Evolutionary conservation across 2,113 vertebrate species (phyloP).

Genomic region (Ctenomys sociabilis): DNA sequence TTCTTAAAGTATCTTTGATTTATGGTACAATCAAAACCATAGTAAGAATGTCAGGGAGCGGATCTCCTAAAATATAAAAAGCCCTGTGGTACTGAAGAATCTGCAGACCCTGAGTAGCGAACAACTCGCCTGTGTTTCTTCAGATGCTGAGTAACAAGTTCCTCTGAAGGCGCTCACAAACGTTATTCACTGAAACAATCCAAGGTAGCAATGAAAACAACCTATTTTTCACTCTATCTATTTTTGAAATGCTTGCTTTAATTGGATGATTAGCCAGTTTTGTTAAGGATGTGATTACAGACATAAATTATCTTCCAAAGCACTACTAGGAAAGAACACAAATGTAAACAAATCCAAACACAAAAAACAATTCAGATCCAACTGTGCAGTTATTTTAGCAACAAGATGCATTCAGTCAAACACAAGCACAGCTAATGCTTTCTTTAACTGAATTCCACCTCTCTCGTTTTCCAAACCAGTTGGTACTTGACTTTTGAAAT

Average conservation of each 20-base stretch:
- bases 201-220: conserved; percentile 32
- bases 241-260: conserved; percentile 68
- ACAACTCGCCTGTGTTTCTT: fast-evolving
- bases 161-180: not conserved
- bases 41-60: not conserved
- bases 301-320: conserved; percentile 68
- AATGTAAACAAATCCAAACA: conserved; percentile 71
- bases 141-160: not conserved
- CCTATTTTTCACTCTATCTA: conserved; percentile 65
- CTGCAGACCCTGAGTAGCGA: fast-evolving
- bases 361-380: conserved; percentile 1
- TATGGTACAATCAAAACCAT: not conserved
- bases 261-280: conserved; percentile 58
- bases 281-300: conserved; percentile 53
- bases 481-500: not conserved
- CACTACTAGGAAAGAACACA: conserved; percentile 4
- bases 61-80: not conserved
- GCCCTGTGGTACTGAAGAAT: not conserved
- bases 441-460: not conserved
- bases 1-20: not conserved
- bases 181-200: not conserved
- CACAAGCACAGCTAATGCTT: not conserved
- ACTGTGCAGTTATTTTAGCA: conserved; percentile 47
- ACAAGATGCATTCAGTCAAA: not conserved
- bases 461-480: not conserved